Evolutionary conservation across 2,797 vertebrate species (phyloP), one percentile per base, ranked within the genome.

Genomic region (Crypturellus tataupa): DNA sequence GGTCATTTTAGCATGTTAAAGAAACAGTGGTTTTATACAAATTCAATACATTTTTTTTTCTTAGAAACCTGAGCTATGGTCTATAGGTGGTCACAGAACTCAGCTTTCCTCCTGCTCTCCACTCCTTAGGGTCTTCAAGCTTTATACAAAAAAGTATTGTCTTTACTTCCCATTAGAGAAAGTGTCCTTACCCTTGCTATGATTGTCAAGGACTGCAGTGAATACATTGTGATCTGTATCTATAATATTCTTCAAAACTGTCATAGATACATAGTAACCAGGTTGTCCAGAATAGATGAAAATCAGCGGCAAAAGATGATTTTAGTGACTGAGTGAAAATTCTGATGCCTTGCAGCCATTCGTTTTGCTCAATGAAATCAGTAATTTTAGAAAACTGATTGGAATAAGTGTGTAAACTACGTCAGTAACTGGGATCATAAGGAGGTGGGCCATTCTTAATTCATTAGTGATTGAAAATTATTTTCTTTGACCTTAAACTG

Each of bases 11-110:
- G 15, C 18, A 31, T 7, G 27, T 23, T 71, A 71, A 85, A 89
- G 55, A 90, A 76, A 83, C 86, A 51, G 69, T 40, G 37, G 18
- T 12, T 92, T 91, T 63, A 72, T 59, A 59, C n/a, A 92, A 87
- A 56, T 7, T 5, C 13, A 29, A 20, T 37, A 8, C n/a, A 6
- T 60, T 64, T 58, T 62, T 69, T 58, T 65, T 10, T 0, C 17
- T 79, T 64, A 47, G 51, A 65, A 63, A n/a, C n/a, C 51, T 87
- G 19, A 72, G 8, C 29, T 79, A 3, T 79, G 29, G 63, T 78
- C 19, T 78, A 60, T 56, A 73, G 51, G 37, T 47, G 59, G 25
- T 53, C 12, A 46, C 14, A 62, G 33, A 60, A 7, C 4, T 29
- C 4, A 69, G 19, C 17, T 13, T 67, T 92, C 27, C 7, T 23